Base-by-base conservation (phyloP, 2,888 invertebrate species). In the Agapetus fuscipes region DNA sequence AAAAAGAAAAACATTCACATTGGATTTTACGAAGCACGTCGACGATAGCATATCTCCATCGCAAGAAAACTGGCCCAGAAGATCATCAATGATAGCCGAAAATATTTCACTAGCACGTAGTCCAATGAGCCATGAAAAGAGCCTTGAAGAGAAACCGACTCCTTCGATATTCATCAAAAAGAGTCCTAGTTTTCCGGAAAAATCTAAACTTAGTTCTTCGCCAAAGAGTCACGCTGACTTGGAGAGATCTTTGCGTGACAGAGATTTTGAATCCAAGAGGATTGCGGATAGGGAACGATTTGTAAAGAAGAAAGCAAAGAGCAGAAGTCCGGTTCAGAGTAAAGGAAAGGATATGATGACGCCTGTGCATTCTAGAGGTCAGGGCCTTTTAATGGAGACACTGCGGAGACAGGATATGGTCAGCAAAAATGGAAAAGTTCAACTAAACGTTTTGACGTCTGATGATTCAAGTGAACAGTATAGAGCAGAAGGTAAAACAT, bases 1-100 rank as follows among this genome's bases (percentile, higher is more conserved):
- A 43, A 76, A 78, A 54, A 81, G 80, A 61, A 81, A 80, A 55
- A 78, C 78, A 14, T 85, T 87, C 61, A 83, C 81, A 30, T 64
- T 87, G 47, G 86, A 88, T 54, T 76, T 86, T 62, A 66, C 78
- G 38, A 67, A 74, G 58, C 66, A 75, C n/a, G 28, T 36, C 54
- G 66, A 71, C 57, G 72, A 74, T 58, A 63, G 64, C 15, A 66
- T 71, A 39, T 68, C 70, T 15, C 67, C 67, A 26, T 63, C 67
- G 11, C 67, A 68, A 59, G 69, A 68, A 47, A 66, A 66, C 45
- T 67, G 66, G 62, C 57, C 56, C 25, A 62, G 61, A 49, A 65
- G 62, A 51, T 43, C 55, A 3, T 44, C 47, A 7, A 20, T 42
- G 16, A 35, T 41, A 14, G 30, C 35, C 24, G 47, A 47, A 66